phyloP scores from a whole-genome alignment of 2,797 vertebrate species.

The Lutjanus argentimaculatus region DNA sequence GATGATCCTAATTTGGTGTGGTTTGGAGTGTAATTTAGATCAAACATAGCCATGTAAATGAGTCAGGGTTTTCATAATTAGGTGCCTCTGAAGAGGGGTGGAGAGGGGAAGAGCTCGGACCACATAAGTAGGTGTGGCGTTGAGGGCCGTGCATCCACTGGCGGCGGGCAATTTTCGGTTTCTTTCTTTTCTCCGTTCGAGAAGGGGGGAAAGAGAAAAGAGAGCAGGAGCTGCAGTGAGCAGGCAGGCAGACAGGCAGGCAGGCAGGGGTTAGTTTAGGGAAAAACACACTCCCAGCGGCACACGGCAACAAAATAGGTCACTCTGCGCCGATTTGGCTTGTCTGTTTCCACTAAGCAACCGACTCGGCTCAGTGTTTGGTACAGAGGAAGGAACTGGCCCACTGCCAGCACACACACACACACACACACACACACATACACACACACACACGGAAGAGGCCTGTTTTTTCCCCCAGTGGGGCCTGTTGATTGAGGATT shows the following conservation, averaged over 20 bases:
- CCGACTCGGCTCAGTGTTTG: conserved; percentile 90
- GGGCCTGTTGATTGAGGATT: conserved; percentile 90
- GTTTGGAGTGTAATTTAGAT: conserved; percentile 99
- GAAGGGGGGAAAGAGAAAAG: neutral
- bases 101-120: conserved; percentile 88
- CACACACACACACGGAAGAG: conserved; percentile 38
- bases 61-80: conserved; percentile 99
- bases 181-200: neutral
- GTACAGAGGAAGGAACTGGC: conserved; percentile 88
- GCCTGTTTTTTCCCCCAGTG: conserved; percentile 60
- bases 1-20: conserved; percentile 99
- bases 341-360: conserved; percentile 92
- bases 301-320: conserved; percentile 94
- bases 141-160: conserved; percentile 53
- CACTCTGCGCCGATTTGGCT: conserved; percentile 95
- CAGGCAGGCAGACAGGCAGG: neutral
- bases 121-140: conserved; percentile 95
- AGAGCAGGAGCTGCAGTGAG: conserved; percentile 24
- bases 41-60: conserved; percentile 99
- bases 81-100: conserved; percentile 90
- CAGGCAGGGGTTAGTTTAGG: conserved; percentile 62
- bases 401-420: conserved; percentile 88
- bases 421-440: conserved; percentile 61
- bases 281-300: conserved; percentile 88
- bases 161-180: conserved; percentile 31